Percentiles rank a stretch among this genome's conserved stretches.
These are phyloP conservation scores for Paraescarpia echinospica DNA, from an alignment of 1,140 invertebrate species.

Conservation along the genomic window DNA sequence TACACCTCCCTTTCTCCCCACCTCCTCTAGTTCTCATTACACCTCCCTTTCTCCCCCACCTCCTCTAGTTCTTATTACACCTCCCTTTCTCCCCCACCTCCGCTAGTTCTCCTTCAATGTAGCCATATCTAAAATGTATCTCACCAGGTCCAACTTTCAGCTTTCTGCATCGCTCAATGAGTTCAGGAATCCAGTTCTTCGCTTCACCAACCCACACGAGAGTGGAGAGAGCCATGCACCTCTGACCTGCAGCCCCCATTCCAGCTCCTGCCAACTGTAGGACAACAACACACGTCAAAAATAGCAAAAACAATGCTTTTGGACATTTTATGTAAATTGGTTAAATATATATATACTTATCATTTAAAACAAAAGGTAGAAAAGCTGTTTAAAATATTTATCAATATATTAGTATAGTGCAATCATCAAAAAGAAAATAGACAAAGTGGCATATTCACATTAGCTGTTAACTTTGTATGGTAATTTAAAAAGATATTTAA, in stretches of 20 bases:
- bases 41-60: too few species aligned
- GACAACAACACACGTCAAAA: not conserved
- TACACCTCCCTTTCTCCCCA: too few species aligned
- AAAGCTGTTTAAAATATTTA: not conserved
- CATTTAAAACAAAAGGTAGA: not conserved
- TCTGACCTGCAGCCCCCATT: slow-evolving; percentile 86
- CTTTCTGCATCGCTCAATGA: slow-evolving; percentile 82
- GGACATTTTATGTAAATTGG: not conserved
- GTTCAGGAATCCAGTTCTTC: slow-evolving; percentile 90
- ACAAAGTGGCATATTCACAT: too few species aligned
- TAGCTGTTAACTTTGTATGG: too few species aligned
- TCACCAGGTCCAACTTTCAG: slow-evolving; percentile 88
- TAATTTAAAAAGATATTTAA: too few species aligned
- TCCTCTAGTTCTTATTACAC: too few species aligned
- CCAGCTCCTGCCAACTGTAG: slow-evolving; percentile 82
- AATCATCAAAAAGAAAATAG: slow-evolving; percentile 1
- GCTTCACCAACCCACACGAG: slow-evolving; percentile 95
- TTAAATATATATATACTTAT: not conserved
- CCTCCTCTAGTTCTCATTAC: too few species aligned
- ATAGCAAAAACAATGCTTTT: too few species aligned
- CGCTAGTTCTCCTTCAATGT: too few species aligned
- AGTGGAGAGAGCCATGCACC: slow-evolving; percentile 98
- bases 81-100: too few species aligned
- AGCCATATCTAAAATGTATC: slow-evolving; percentile 9
- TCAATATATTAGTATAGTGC: not conserved